These are phyloP conservation scores for Macrobrachium rosenbergii DNA, from an alignment of 1,140 invertebrate genomes.

Conservation along the genomic window DNA sequence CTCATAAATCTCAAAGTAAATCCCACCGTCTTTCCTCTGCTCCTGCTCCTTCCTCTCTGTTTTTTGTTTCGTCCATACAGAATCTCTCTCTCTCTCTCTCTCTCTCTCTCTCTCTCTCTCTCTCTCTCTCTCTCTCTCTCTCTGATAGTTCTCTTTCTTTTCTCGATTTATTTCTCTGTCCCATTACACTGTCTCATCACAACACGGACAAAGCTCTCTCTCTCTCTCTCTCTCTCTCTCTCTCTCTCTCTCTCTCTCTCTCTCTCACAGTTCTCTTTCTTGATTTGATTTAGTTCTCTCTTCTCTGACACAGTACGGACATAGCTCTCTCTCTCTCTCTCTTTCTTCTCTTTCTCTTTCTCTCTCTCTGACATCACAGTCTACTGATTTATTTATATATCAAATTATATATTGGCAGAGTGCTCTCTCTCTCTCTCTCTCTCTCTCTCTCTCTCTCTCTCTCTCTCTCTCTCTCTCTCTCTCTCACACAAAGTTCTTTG, in stretches of 20 bases:
- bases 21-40: too few relatives aligned
- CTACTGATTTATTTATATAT: too few relatives aligned
- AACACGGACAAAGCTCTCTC: not conserved
- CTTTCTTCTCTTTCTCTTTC: too few relatives aligned
- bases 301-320: too few relatives aligned
- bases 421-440: too few relatives aligned
- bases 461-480: slow-evolving; percentile 26
- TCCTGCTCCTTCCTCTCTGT: too few relatives aligned
- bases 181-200: not conserved
- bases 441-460: not conserved
- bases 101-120: slow-evolving; percentile 30
- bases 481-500: slow-evolving; percentile 4
- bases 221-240: not conserved
- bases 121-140: slow-evolving; percentile 24
- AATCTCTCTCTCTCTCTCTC: slow-evolving; percentile 28
- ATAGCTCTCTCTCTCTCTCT: too few relatives aligned
- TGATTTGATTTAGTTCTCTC: too few relatives aligned
- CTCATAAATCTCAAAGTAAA: too few relatives aligned
- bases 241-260: slow-evolving; percentile 22
- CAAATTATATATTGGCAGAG: too few relatives aligned
- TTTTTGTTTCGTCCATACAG: not conserved
- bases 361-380: too few relatives aligned
- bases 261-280: slow-evolving; percentile 12
- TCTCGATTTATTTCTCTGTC: not conserved
- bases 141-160: slow-evolving; percentile 1